Evolutionary conservation across 2,113 vertebrate genomes (phyloP).

Genomic region (Nerophis lumbriciformis): DNA sequence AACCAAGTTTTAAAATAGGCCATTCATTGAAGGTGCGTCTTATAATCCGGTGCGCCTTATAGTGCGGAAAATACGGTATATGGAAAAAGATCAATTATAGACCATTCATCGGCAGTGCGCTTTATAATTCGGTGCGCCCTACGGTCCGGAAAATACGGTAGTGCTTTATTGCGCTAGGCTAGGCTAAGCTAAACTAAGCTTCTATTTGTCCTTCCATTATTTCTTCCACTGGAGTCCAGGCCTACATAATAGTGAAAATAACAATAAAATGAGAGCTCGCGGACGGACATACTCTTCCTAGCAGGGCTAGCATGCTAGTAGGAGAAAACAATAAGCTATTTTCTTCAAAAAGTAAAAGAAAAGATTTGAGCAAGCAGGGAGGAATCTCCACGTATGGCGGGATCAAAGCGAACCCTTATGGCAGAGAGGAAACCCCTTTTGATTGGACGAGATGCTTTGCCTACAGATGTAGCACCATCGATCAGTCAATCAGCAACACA

Average conservation of each 20-base stretch:
- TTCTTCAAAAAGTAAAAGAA: background rate
- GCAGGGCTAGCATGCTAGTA: background rate
- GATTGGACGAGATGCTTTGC: constrained; percentile 35
- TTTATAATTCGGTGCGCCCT: too few species aligned
- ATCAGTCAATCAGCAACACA: constrained; percentile 53
- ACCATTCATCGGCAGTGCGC: too few species aligned
- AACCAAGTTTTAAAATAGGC: too few species aligned
- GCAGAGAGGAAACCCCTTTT: constrained; percentile 52
- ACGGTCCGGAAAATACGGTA: background rate
- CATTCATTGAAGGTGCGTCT: too few species aligned
- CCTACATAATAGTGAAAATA: background rate
- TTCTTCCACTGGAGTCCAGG: too few species aligned
- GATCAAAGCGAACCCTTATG: constrained; percentile 46
- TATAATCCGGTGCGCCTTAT: too few species aligned
- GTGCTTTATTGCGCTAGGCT: constrained; percentile 11
- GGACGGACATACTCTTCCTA: background rate
- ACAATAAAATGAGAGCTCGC: background rate
- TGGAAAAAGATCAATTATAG: too few species aligned
- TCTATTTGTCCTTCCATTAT: background rate
- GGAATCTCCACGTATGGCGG: constrained; percentile 55
- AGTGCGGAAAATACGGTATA: too few species aligned
- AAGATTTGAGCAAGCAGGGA: constrained; percentile 5
- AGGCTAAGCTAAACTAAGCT: background rate
- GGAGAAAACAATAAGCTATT: too few species aligned
- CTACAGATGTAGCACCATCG: constrained; percentile 72